Evolutionary conservation across 2,113 vertebrate genomes (phyloP), one percentile per base, ranked within the genome.

Genomic region (Sardina pilchardus): DNA sequence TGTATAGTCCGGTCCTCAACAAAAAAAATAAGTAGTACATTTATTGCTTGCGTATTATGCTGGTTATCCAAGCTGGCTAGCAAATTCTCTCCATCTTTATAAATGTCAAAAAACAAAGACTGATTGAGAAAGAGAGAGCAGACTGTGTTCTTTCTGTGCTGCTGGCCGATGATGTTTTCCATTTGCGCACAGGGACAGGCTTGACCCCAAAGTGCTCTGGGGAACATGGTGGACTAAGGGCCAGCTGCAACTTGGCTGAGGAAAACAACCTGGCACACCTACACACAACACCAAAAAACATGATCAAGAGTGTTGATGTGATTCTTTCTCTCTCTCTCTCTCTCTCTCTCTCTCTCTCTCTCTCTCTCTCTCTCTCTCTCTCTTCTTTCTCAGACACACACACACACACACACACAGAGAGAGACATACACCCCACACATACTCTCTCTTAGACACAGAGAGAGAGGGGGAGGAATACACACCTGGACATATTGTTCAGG

Each of bases 111-210:
- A 75, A 75, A 75, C 67, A 75, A 34, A 75, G 71, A 78, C 30
- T 36, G 71, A 16, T 39, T 78, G 71, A 78, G 71, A 36, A 78
- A 34, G 30, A 36, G 30, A 36, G 30, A 34, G 14, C 71, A 36
- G 30, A 16, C 12, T 75, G 4, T 36, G 71, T 39, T 12, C 2
- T 78, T 78, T 1, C 16, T 2, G 12, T 34, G 63, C 12, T 71
- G 63, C 26, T 75, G 67, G 16, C 71, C 30, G 12, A 36, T 78
- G 71, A 36, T 78, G 71, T 78, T 78, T 78, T 78, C 71, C 71
- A 78, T 78, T 78, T 78, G 71, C 39, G 71, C 10, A 78, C 30
- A 78, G 71, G 71, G 71, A 78, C 71, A 78, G 71, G 10, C 30
- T 36, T 78, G 30, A 78, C 30, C 30, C 10, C 36, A 78, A 78